Evolutionary conservation across 2,797 vertebrate genomes (phyloP), one percentile per base, ranked within the genome.

Genomic region (Lateolabrax maculatus): DNA sequence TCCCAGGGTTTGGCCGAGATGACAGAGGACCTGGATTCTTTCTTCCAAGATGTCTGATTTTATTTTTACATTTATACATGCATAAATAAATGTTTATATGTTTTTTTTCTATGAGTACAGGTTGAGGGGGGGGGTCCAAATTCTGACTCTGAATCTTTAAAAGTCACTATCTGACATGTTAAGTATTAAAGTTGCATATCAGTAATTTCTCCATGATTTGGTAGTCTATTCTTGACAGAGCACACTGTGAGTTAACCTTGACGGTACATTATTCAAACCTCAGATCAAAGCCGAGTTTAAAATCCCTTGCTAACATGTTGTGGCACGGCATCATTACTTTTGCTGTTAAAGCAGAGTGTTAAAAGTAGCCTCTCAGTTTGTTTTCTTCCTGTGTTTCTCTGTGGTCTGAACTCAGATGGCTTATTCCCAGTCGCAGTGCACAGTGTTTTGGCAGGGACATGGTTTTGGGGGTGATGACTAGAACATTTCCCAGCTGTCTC

Each of bases 21-120:
- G 87, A 85, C 95, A 11, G 96, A 98, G 43, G 96, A 93, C 5
- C 93, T 99, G 31, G 97, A 98, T 43, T 94, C 95, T 10, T 96
- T 95, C 82, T 99, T 99, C 91, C 84, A 94, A 91, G 95, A 96
- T 25, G 86, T 36, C 29, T 93, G 79, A 93, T 49, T 68, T 51
- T 7, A 21, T 7, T 36, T 23, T 36, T 27, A 0, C 1, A 36
- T 25, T 74, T 61, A 36, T 61, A 39, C 5, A 10, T 41, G 23
- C 44, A 34, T 9, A 84, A 44, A 67, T 60, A 46, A 57, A 36
- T 56, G 5, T 65, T 44, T 71, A 6, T n/a, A n/a, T n/a, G n/a
- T n/a, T n/a, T 56, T 1, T 79, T 48, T 58, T 19, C 7, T 31
- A 19, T 34, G 15, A 55, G 16, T 36, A 21, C 23, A 57, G 4